Percentiles rank a stretch among this genome's conserved stretches.
Evolutionary conservation across 2,888 invertebrate genomes (phyloP).

Genomic region (Brachyptera risi): DNA sequence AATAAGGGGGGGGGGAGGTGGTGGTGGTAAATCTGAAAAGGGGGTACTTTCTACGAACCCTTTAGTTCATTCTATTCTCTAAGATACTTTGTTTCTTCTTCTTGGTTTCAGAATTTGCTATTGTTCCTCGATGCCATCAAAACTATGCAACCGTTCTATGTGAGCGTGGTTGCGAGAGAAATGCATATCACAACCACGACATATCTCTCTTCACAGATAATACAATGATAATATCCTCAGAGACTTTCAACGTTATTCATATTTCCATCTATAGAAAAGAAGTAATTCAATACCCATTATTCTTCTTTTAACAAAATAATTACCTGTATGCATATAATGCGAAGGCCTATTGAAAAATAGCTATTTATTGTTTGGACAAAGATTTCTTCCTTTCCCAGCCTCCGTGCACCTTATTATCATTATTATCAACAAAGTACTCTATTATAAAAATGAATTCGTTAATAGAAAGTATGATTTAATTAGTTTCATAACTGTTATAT

Average conservation of each 20-base stretch:
- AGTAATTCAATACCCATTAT: background rate
- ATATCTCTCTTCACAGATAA: background rate
- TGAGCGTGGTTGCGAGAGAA: no score
- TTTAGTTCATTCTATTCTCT: constrained; percentile 16
- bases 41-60: constrained; percentile 17
- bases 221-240: no score
- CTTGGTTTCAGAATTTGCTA: constrained; percentile 27
- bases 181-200: background rate
- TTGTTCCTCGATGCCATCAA: constrained; percentile 28
- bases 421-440: no score
- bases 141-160: constrained; percentile 24
- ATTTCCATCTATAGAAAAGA: background rate
- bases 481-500: no score
- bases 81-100: constrained; percentile 27
- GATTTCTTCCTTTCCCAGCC: no score
- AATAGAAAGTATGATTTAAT: no score
- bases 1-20: constrained; percentile 13
- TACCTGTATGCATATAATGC: no score
- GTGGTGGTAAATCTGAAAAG: constrained; percentile 27
- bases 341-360: no score
- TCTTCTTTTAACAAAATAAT: no score
- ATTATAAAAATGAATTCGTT: no score
- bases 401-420: no score
- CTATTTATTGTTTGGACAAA: no score
- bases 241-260: background rate